Conservation (phyloP, 37 sponge, comb jelly and placozoan genomes). For the Bolinopsis microptera region DNA sequence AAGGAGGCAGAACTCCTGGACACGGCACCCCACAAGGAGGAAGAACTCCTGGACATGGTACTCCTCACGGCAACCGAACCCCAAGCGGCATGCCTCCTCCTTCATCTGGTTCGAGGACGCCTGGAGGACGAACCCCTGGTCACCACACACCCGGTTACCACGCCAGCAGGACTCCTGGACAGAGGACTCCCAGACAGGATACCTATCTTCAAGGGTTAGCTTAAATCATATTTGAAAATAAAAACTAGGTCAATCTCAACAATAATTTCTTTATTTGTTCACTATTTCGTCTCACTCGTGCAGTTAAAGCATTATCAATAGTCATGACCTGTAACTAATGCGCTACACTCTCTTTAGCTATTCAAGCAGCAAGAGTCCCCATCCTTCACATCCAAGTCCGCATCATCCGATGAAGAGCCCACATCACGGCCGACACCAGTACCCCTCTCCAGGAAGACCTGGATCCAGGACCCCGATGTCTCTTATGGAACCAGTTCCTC, state of each 20-base stretch:
- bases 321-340: too few relatives aligned
- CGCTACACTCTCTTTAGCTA: too few relatives aligned
- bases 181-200: neutral
- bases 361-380: neutral
- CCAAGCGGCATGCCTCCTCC: conserved; percentile 25
- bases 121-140: conserved; percentile 46
- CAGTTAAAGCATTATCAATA: too few relatives aligned
- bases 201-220: neutral
- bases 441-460: conserved; percentile 40
- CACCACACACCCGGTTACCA: conserved; percentile 12
- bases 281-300: too few relatives aligned
- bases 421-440: neutral
- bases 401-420: neutral
- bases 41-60: conserved; percentile 43
- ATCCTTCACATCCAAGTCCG: neutral
- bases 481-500: conserved; percentile 16
- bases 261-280: too few relatives aligned
- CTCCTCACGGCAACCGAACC: neutral
- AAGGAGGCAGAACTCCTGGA: conserved; percentile 42
- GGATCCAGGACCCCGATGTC: conserved; percentile 53
- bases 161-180: neutral
- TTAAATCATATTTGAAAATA: too few relatives aligned
- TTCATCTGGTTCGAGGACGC: neutral
- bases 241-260: too few relatives aligned
- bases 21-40: neutral